Evolutionary conservation across 2,888 invertebrate species (phyloP).

Genomic region (Watsonalla binaria): DNA sequence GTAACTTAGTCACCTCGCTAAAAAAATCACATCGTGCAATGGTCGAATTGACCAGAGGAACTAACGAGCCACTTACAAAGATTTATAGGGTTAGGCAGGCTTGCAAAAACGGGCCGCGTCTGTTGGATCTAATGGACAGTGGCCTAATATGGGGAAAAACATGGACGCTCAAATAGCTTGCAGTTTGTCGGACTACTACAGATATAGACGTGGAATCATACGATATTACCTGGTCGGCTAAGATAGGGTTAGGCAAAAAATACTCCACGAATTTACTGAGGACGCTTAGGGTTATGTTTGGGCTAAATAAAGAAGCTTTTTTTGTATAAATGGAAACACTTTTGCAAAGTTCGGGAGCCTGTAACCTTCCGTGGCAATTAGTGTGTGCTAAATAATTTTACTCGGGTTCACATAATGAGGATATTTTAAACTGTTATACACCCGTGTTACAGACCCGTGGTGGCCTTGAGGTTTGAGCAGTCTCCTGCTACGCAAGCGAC

Average conservation of each 20-base stretch:
- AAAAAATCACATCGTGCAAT: slow-evolving; percentile 44
- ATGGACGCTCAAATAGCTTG: slow-evolving; percentile 43
- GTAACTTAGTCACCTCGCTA: slow-evolving; percentile 24
- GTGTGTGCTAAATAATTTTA: too few species aligned
- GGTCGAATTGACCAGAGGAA: slow-evolving; percentile 56
- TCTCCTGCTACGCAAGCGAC: too few species aligned
- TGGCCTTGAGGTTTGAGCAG: too few species aligned
- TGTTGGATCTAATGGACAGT: slow-evolving; percentile 40
- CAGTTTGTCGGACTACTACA: slow-evolving; percentile 33
- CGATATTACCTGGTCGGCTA: slow-evolving; percentile 2
- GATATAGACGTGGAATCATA: slow-evolving; percentile 18
- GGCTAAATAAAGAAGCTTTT: too few species aligned
- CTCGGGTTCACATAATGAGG: too few species aligned
- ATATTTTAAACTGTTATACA: too few species aligned
- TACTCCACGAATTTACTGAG: neutral
- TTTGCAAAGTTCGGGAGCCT: too few species aligned
- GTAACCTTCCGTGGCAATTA: too few species aligned
- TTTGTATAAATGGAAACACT: too few species aligned
- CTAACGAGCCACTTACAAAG: slow-evolving; percentile 66
- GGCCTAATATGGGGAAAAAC: slow-evolving; percentile 38
- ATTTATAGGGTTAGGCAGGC: slow-evolving; percentile 60
- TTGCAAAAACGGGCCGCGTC: slow-evolving; percentile 51
- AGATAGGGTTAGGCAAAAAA: neutral
- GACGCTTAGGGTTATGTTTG: neutral
- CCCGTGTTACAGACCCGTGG: too few species aligned